These are phyloP conservation scores for Myotis yumanensis DNA, from an alignment of 2,113 vertebrate genomes.

Conservation along the genomic window DNA sequence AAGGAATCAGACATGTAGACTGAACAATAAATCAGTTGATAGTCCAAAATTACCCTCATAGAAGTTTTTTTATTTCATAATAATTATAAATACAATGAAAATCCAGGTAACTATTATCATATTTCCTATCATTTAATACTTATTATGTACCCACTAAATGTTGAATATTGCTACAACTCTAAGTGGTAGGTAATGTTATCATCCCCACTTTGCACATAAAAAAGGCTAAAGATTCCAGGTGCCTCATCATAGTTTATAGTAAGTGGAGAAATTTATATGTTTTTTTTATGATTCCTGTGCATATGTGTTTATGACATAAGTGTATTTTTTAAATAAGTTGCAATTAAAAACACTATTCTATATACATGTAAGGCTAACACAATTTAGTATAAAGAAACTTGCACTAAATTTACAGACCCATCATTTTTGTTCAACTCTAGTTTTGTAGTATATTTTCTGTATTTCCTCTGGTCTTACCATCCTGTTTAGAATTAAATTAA, in stretches of 20 bases:
- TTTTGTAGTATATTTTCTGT: background rate
- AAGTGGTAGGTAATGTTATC: background rate
- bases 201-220: background rate
- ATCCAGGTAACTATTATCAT: background rate
- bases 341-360: background rate
- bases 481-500: slow-evolving; percentile 28
- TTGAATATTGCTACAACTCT: background rate
- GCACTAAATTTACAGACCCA: background rate
- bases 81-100: background rate
- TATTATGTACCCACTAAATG: background rate
- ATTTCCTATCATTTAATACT: background rate
- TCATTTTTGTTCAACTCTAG: background rate
- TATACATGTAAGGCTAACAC: background rate
- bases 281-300: background rate
- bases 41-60: background rate
- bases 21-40: background rate
- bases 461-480: background rate
- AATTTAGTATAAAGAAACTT: background rate
- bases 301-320: background rate
- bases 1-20: background rate
- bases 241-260: background rate
- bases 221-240: background rate
- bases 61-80: background rate
- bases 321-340: background rate
- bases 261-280: background rate